Percentiles rank a stretch among this genome's conserved stretches.
Conservation (phyloP, 1,140 invertebrate genomes). For the Pseudoatta argentina region DNA sequence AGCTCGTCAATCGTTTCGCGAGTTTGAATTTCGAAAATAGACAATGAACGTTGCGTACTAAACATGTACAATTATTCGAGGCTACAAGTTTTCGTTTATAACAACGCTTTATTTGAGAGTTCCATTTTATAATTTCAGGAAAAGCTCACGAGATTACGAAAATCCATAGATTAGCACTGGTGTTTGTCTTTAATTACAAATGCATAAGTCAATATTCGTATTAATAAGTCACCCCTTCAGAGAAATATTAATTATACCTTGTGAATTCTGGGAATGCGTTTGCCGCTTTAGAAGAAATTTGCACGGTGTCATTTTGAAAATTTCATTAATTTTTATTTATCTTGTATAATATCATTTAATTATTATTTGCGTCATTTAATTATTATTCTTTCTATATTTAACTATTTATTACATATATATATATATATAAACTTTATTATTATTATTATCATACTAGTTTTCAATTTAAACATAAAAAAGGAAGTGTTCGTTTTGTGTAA, state of each 20-base stretch:
- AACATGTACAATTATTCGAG: neutral
- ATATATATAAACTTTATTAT: neutral
- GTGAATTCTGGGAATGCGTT: constrained; percentile 8
- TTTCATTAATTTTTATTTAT: neutral
- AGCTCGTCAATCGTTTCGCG: neutral
- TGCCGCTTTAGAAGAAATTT: neutral
- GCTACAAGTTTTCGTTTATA: neutral
- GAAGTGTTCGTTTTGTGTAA: neutral
- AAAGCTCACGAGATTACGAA: neutral
- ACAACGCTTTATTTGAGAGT: neutral
- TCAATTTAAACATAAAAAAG: constrained; percentile 15
- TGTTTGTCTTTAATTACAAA: constrained; percentile 47
- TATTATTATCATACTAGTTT: neutral
- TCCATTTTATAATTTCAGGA: constrained; percentile 6
- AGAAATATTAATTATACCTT: constrained; percentile 21
- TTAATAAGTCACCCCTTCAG: neutral
- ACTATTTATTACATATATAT: too few relatives aligned
- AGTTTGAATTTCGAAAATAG: neutral
- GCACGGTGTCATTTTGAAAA: neutral
- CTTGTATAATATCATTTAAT: neutral
- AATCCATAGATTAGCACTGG: neutral
- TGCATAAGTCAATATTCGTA: constrained; percentile 1
- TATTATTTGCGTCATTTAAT: neutral
- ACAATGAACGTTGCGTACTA: neutral
- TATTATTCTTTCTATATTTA: neutral